These are phyloP conservation scores for Allobates femoralis DNA, from an alignment of 2,797 vertebrate species.

Conservation along the genomic window DNA sequence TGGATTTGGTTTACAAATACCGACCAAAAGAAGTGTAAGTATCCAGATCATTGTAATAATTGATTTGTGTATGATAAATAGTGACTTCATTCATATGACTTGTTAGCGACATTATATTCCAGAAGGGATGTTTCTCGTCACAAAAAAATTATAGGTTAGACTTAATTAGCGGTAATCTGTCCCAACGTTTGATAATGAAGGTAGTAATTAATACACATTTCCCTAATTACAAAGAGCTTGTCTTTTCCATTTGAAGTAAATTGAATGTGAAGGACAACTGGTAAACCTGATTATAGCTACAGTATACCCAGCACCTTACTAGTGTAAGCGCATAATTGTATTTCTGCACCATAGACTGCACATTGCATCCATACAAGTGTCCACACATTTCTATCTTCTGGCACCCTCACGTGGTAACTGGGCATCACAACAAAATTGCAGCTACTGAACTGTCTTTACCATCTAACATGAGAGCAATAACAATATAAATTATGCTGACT, in stretches of 20 bases:
- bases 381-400: neutral
- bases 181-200: slow-evolving; percentile 18
- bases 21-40: neutral
- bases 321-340: slow-evolving; percentile 36
- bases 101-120: neutral
- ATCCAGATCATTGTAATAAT: neutral
- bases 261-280: slow-evolving; percentile 58
- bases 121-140: slow-evolving; percentile 14
- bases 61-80: neutral
- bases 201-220: slow-evolving; percentile 47
- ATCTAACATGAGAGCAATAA: neutral
- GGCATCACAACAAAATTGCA: neutral
- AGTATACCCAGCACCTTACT: slow-evolving; percentile 27
- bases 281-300: slow-evolving; percentile 50
- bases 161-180: slow-evolving; percentile 51
- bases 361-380: slow-evolving; percentile 3
- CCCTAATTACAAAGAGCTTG: slow-evolving; percentile 31
- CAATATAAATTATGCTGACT: neutral
- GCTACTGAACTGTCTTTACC: neutral
- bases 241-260: slow-evolving; percentile 41
- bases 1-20: too few species aligned
- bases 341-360: slow-evolving; percentile 50
- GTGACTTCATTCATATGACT: neutral
- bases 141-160: slow-evolving; percentile 22
- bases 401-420: slow-evolving; percentile 44